These are phyloP conservation scores for Unio delphinus DNA, from an alignment of 2,888 invertebrate genomes.

Conservation along the genomic window DNA sequence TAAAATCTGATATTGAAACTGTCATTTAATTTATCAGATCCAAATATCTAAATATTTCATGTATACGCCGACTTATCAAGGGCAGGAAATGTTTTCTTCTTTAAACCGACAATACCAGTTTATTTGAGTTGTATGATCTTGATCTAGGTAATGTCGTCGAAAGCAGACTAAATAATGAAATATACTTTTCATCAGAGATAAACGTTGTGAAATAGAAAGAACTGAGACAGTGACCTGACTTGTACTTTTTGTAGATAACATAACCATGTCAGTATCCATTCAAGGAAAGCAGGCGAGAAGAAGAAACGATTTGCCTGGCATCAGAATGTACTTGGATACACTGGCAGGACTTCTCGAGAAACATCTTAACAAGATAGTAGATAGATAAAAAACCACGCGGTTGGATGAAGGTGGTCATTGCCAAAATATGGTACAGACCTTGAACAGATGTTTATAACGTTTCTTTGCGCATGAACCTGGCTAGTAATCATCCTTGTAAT, in stretches of 20 bases:
- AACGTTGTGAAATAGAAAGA: slow-evolving; percentile 18
- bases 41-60: slow-evolving; percentile 1
- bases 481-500: no score
- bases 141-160: slow-evolving; percentile 38
- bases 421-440: slow-evolving; percentile 37
- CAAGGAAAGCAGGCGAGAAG: slow-evolving; percentile 28
- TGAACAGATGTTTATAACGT: slow-evolving; percentile 11
- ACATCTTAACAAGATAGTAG: slow-evolving; percentile 33
- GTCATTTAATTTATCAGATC: slow-evolving; percentile 11
- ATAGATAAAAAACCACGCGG: slow-evolving; percentile 40
- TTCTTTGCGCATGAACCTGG: no score
- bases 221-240: slow-evolving; percentile 27
- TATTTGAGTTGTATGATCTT: slow-evolving; percentile 32
- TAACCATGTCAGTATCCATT: slow-evolving; percentile 31
- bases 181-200: slow-evolving; percentile 33
- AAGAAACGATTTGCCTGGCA: slow-evolving; percentile 13
- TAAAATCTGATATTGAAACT: slow-evolving; percentile 15
- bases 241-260: slow-evolving; percentile 30
- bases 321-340: slow-evolving; percentile 25
- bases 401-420: slow-evolving; percentile 48
- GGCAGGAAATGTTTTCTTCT: slow-evolving; percentile 19
- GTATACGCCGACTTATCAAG: slow-evolving; percentile 13
- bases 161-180: slow-evolving; percentile 11
- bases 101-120: slow-evolving; percentile 20
- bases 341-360: slow-evolving; percentile 11